Conservation (phyloP, 2,797 vertebrate genomes). For the Acanthopagrus latus region DNA sequence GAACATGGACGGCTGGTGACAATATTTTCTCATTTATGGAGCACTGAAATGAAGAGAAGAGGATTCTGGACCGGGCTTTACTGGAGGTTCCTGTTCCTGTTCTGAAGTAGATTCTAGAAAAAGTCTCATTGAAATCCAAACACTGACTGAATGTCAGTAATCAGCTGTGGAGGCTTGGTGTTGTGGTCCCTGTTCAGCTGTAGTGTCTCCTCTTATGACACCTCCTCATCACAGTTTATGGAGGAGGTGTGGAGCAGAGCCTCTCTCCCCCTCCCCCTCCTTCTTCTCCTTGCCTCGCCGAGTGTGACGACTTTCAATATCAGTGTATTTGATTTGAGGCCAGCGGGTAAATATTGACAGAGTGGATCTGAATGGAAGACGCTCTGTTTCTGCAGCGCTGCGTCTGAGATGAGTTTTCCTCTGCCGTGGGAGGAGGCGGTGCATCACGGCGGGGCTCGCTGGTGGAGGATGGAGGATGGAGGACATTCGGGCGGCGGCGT, state of each 20-base stretch:
- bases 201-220: not conserved
- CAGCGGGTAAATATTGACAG: constrained; percentile 76
- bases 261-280: not conserved
- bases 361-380: constrained; percentile 68
- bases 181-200: too few species aligned
- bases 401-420: constrained; percentile 39
- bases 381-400: constrained; percentile 35
- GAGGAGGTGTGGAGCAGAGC: constrained; percentile 24
- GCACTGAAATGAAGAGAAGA: too few species aligned
- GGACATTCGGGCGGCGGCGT: constrained; percentile 22
- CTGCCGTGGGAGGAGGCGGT: not conserved
- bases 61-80: too few species aligned
- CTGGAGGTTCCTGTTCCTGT: too few species aligned
- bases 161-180: too few species aligned
- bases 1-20: too few species aligned
- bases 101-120: too few species aligned
- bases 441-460: constrained; percentile 12
- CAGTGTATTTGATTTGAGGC: constrained; percentile 65
- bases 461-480: constrained; percentile 32
- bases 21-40: too few species aligned
- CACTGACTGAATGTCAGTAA: too few species aligned
- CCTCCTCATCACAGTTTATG: not conserved
- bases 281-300: constrained; percentile 23
- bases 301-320: constrained; percentile 69
- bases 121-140: too few species aligned